Conservation (phyloP, 2,113 vertebrate genomes). For the Salvelinus sp. region DNA sequence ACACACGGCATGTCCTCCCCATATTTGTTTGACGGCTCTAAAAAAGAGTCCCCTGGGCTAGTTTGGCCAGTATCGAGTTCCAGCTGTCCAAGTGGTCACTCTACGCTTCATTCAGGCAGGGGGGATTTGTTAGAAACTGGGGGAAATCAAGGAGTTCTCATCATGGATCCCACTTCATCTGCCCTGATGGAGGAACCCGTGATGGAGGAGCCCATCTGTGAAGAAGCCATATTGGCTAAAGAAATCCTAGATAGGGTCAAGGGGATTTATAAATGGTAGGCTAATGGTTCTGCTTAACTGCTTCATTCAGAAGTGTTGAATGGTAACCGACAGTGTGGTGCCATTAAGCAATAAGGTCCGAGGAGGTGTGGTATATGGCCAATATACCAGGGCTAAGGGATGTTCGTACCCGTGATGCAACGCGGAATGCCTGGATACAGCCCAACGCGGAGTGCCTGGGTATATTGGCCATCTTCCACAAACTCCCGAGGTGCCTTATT, state of each 20-base stretch:
- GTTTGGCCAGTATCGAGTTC: slow-evolving; percentile 49
- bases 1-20: not conserved
- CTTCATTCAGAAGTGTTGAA: not conserved
- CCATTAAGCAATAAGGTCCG: too few relatives aligned
- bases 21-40: slow-evolving; percentile 55
- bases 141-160: slow-evolving; percentile 17
- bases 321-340: not conserved
- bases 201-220: not conserved
- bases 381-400: too few relatives aligned
- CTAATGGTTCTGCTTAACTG: not conserved
- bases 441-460: too few relatives aligned
- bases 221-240: not conserved
- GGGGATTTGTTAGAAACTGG: slow-evolving; percentile 14
- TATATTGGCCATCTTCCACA: too few relatives aligned
- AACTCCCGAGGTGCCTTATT: too few relatives aligned
- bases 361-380: too few relatives aligned
- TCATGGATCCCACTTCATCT: not conserved
- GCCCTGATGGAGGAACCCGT: not conserved
- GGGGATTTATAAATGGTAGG: not conserved
- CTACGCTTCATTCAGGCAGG: not conserved
- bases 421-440: too few relatives aligned
- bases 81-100: not conserved
- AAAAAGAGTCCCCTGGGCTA: slow-evolving; percentile 59
- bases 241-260: not conserved
- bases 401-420: too few relatives aligned